phyloP scores from a whole-genome alignment of 35 echinoderm and acorn worm genomes.

The Eucidaris tribuloides region DNA sequence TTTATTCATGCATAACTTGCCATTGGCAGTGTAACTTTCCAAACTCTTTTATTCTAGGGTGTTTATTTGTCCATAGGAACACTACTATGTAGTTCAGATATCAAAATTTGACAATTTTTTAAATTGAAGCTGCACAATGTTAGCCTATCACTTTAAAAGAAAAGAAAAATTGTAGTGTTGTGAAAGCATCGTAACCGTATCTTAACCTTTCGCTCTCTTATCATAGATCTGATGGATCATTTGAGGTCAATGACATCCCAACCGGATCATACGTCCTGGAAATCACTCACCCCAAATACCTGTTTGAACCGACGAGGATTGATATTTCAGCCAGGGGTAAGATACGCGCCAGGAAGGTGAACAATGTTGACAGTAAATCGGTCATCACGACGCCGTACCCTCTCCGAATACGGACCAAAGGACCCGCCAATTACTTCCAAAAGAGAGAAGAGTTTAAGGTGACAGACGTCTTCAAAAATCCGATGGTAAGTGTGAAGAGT shows the following conservation, averaged over 20 bases:
- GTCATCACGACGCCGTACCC: conserved; percentile 61
- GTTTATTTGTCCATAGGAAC: too few relatives aligned
- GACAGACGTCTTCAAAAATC: conserved; percentile 91
- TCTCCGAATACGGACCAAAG: conserved; percentile 72
- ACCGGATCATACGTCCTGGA: conserved; percentile 92
- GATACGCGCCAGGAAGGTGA: conserved; percentile 84
- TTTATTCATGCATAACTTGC: too few relatives aligned
- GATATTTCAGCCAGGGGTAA: conserved; percentile 94
- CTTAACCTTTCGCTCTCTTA: too few relatives aligned
- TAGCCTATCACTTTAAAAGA: too few relatives aligned
- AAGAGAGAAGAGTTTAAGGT: conserved; percentile 91
- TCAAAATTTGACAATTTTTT: too few relatives aligned
- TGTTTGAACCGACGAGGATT: conserved; percentile 92
- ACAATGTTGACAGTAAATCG: conserved; percentile 74
- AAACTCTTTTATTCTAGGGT: too few relatives aligned
- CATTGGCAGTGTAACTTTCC: too few relatives aligned
- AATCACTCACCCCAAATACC: conserved; percentile 66
- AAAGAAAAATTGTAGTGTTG: too few relatives aligned
- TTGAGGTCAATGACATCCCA: conserved; percentile 71
- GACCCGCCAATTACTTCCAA: conserved; percentile 71
- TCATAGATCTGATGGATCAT: conserved; percentile 91
- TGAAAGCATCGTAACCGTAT: too few relatives aligned
- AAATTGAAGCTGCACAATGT: too few relatives aligned
- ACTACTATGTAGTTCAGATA: too few relatives aligned
- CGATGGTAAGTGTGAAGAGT: conserved; percentile 99